phyloP scores from a whole-genome alignment of 1,140 invertebrate genomes.

The Euura lappo region DNA sequence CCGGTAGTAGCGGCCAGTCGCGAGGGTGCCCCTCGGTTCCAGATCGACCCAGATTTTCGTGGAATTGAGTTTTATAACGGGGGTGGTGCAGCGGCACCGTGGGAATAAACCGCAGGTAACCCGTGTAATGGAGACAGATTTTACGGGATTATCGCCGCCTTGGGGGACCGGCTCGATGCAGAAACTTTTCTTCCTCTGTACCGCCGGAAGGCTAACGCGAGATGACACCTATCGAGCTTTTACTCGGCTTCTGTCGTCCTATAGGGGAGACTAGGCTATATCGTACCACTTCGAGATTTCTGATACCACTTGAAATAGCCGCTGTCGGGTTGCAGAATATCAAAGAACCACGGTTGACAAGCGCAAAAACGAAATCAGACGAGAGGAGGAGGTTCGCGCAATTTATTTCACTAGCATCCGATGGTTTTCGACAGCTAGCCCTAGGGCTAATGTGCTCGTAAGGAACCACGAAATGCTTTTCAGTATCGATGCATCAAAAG shows the following conservation, averaged over 20 bases:
- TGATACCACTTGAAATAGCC: no score
- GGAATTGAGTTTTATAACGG: conserved; percentile 25
- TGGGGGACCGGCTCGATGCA: neutral
- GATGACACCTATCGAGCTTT: neutral
- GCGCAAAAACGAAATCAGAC: no score
- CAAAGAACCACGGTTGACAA: no score
- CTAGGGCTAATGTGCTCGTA: no score
- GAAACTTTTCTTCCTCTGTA: neutral
- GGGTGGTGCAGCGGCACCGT: conserved; percentile 30
- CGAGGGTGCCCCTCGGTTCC: neutral
- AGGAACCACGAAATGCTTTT: no score
- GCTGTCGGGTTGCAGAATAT: no score
- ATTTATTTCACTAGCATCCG: no score
- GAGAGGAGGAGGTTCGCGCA: no score
- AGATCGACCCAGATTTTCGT: conserved; percentile 23
- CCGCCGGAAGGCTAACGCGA: neutral
- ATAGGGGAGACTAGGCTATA: no score
- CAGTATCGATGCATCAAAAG: no score
- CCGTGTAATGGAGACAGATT: conserved; percentile 40
- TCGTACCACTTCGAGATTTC: no score
- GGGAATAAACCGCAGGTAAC: conserved; percentile 34
- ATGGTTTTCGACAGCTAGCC: no score
- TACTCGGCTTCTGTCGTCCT: neutral
- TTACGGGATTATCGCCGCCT: conserved; percentile 14
- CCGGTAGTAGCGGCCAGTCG: neutral